Evolutionary conservation across 2,797 vertebrate species (phyloP), one percentile per base, ranked within the genome.

Genomic region (Myoxocephalus aenaeus): DNA sequence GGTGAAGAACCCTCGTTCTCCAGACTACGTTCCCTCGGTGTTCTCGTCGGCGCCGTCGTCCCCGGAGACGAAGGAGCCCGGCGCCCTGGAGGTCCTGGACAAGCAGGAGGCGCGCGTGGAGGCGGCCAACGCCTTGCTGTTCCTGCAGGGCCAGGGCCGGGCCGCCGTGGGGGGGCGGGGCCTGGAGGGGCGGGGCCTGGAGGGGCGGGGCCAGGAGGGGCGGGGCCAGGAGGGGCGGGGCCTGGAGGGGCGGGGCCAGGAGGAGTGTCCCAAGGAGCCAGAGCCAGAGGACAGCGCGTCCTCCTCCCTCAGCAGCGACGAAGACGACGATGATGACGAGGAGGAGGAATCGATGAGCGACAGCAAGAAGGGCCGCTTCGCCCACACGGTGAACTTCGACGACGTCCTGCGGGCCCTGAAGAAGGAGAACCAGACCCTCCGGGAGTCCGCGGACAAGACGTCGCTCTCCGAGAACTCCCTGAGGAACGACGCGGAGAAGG

Each of bases 51-150:
- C 85, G 70, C 85, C 92, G 34, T 72, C 85, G 6, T 91, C 89
- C 17, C 86, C 91, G 29, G 90, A 90, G 72, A 92, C 92, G 89
- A 93, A 95, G 80, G 93, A 95, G 75, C 84, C 89, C 0, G 86
- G 82, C 48, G 71, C 86, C 58, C 85, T 87, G 65, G 94, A 95
- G 70, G 48, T 86, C 32, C 68, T 70, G 61, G 95, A 95, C 86
- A 96, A 96, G 86, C 95, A 94, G 83, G 93, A 96, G 36, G 95
- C 94, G 0, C 94, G 93, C 2, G 95, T 96, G 69, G 95, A 96
- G 86, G 95, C 95, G 0, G 95, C 95, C 72, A 96, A 95, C 14
- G 94, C 95, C 68, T 70, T 96, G 85, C 75, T 95, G 70, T 95
- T 93, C 81, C 91, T 96, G 34, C 94, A 95, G 90, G 93, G 94